Evolutionary conservation across 2,797 vertebrate species (phyloP).

Genomic region (Ctenopoma multispine): DNA sequence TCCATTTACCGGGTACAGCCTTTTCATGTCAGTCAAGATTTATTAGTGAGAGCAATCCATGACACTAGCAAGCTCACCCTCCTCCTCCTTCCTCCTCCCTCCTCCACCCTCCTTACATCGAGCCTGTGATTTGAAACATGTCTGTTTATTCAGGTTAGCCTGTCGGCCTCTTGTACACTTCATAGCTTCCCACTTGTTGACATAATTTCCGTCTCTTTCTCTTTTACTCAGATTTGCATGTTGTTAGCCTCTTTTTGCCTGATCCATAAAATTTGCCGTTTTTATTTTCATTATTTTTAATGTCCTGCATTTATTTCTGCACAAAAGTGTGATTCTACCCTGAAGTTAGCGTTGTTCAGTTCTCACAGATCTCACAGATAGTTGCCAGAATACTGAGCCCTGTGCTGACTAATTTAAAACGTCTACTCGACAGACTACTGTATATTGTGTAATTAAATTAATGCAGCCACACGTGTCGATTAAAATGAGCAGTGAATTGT

Average conservation of each 20-base stretch:
- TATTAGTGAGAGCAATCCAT: slow-evolving; percentile 56
- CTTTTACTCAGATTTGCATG: slow-evolving; percentile 41
- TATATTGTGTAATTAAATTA: background rate
- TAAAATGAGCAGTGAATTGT: background rate
- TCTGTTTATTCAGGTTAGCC: slow-evolving; percentile 14
- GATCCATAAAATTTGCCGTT: slow-evolving; percentile 32
- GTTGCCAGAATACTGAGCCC: no score
- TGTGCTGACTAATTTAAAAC: background rate
- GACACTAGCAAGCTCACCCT: slow-evolving; percentile 41
- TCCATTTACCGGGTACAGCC: slow-evolving; percentile 63
- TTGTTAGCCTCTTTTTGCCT: slow-evolving; percentile 33
- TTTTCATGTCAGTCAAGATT: slow-evolving; percentile 69
- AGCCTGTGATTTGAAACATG: slow-evolving; percentile 42
- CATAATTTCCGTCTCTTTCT: slow-evolving; percentile 31
- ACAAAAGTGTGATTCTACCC: background rate
- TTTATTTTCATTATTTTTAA: slow-evolving; percentile 40
- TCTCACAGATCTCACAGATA: no score
- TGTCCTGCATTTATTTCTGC: background rate
- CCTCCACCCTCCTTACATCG: background rate
- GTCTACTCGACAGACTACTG: background rate
- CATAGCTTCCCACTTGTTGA: slow-evolving; percentile 42
- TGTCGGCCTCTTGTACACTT: background rate
- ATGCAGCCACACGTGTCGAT: background rate
- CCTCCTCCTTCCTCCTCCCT: slow-evolving; percentile 21
- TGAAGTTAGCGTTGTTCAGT: no score